Conservation (phyloP, 2,797 vertebrate species). For the Acrocephalus scirpaceus region DNA sequence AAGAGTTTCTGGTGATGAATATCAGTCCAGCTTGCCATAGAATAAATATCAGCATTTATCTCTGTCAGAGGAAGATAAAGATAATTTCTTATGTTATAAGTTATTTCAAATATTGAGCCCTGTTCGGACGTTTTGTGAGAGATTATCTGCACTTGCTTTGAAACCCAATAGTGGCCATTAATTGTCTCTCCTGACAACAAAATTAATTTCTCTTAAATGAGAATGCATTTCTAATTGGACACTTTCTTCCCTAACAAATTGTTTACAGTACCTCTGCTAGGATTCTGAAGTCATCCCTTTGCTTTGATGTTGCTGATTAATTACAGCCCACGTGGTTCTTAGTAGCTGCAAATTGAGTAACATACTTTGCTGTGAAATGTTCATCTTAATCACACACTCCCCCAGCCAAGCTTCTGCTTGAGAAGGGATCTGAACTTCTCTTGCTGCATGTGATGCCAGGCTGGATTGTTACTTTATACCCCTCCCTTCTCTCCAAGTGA, state of each 20-base stretch:
- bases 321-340: slow-evolving; percentile 35
- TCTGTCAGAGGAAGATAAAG: slow-evolving; percentile 8
- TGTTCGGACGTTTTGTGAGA: background rate
- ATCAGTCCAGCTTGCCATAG: slow-evolving; percentile 25
- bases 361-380: slow-evolving; percentile 4
- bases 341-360: slow-evolving; percentile 26
- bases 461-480: background rate
- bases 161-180: background rate
- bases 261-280: slow-evolving; percentile 37
- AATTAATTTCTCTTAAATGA: slow-evolving; percentile 48
- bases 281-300: slow-evolving; percentile 21
- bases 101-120: slow-evolving; percentile 17
- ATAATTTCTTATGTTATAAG: slow-evolving; percentile 11
- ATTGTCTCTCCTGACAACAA: slow-evolving; percentile 23
- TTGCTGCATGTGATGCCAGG: slow-evolving; percentile 16
- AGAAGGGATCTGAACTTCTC: background rate
- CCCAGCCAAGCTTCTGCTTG: slow-evolving; percentile 8
- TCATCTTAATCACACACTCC: slow-evolving; percentile 30
- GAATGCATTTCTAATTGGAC: slow-evolving; percentile 38
- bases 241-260: slow-evolving; percentile 46
- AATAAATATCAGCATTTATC: slow-evolving; percentile 38
- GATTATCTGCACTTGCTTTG: background rate
- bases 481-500: background rate
- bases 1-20: slow-evolving; percentile 24
- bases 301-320: slow-evolving; percentile 57